These are phyloP conservation scores for Acinonyx jubatus DNA, from an alignment of 2,113 vertebrate genomes.

Conservation along the genomic window DNA sequence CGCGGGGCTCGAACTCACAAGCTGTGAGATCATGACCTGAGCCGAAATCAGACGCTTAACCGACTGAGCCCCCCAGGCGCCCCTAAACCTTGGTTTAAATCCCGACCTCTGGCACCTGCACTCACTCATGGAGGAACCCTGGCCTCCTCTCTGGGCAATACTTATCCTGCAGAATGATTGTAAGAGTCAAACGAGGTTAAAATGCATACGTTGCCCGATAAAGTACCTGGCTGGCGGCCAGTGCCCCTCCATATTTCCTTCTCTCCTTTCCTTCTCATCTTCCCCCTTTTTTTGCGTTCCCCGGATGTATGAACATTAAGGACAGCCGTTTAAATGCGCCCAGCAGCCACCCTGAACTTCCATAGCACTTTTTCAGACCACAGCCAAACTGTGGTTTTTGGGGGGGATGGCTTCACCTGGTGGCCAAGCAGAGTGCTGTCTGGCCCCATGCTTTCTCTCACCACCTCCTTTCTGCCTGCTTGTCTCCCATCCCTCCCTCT, in stretches of 20 bases:
- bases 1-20: too few species aligned
- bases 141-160: not conserved
- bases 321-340: not conserved
- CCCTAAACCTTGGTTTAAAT: not conserved
- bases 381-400: not conserved
- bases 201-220: not conserved
- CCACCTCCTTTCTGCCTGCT: accelerated
- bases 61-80: too few species aligned
- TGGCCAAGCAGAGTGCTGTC: not conserved
- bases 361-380: too few species aligned
- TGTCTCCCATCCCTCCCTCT: not conserved
- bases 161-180: not conserved
- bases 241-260: not conserved
- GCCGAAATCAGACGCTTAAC: too few species aligned
- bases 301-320: not conserved
- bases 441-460: accelerated
- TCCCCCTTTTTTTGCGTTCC: not conserved
- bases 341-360: not conserved
- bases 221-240: not conserved
- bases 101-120: not conserved
- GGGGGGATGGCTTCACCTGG: not conserved
- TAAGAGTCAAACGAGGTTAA: not conserved
- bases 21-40: too few species aligned
- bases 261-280: not conserved
- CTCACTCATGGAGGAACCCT: not conserved